These are phyloP conservation scores for Sebastes oblongus DNA, from an alignment of 2,797 vertebrate species.

Conservation along the genomic window DNA sequence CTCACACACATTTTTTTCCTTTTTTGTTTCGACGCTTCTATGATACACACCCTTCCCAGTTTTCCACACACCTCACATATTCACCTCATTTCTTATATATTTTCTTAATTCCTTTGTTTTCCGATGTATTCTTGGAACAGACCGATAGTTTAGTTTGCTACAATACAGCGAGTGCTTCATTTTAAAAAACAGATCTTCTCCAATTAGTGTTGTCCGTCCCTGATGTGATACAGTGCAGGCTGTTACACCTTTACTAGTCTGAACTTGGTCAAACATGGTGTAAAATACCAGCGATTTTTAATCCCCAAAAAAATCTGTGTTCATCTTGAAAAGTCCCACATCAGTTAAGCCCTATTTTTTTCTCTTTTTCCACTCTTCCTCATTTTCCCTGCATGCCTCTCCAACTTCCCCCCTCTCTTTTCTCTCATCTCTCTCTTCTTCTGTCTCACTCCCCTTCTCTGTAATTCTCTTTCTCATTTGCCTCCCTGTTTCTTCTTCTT, in stretches of 20 bases:
- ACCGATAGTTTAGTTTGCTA: neutral
- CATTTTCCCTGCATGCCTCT: slow-evolving; percentile 33
- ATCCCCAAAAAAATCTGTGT: slow-evolving; percentile 7
- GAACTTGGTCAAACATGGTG: neutral
- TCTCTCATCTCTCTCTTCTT: slow-evolving; percentile 37
- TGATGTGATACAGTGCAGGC: neutral
- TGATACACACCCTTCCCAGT: neutral
- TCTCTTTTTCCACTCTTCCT: slow-evolving; percentile 29
- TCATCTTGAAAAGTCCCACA: slow-evolving; percentile 27
- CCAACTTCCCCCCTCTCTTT: slow-evolving; percentile 22
- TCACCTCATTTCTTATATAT: neutral
- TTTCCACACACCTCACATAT: neutral
- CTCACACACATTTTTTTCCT: slow-evolving; percentile 6
- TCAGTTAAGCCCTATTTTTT: slow-evolving; percentile 32
- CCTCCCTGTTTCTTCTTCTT: slow-evolving; percentile 66
- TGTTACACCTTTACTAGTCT: slow-evolving; percentile 6
- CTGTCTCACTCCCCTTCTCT: slow-evolving; percentile 48
- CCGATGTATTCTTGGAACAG: neutral
- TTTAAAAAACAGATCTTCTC: neutral
- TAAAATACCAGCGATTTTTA: slow-evolving; percentile 26
- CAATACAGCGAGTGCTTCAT: neutral
- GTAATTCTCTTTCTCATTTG: slow-evolving; percentile 69
- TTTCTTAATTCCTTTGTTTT: slow-evolving; percentile 1
- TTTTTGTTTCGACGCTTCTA: neutral
- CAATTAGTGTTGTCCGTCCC: neutral